Conservation (phyloP, 2,113 vertebrate species). For the Limnothrissa miodon region DNA sequence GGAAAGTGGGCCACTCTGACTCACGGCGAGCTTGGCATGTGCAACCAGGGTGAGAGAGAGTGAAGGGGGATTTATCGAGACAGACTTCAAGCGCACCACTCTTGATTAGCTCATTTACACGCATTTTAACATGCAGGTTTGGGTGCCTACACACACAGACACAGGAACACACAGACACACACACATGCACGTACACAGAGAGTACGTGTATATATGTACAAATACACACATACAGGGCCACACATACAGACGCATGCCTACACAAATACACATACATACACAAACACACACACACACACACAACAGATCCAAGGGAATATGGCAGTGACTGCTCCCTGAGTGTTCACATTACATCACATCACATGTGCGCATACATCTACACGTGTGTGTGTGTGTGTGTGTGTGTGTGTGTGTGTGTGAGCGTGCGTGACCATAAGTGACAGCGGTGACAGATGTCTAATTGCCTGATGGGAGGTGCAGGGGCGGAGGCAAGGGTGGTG, state of each 20-base stretch:
- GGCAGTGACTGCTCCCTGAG: neutral
- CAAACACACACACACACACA: neutral
- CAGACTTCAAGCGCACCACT: conserved; percentile 47
- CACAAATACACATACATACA: neutral
- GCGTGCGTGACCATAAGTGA: neutral
- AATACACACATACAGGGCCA: too few relatives aligned
- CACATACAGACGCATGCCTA: neutral
- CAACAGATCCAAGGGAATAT: neutral
- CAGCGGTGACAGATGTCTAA: neutral
- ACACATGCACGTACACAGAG: neutral
- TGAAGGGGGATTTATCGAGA: conserved; percentile 50
- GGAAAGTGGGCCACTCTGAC: conserved; percentile 38
- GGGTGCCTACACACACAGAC: neutral
- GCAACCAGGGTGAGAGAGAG: conserved; percentile 60
- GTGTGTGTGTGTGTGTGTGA: neutral
- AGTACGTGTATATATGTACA: neutral
- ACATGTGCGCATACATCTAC: neutral
- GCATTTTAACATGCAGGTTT: conserved; percentile 16
- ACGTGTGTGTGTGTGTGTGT: conserved; percentile 4
- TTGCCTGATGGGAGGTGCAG: neutral
- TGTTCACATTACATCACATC: neutral
- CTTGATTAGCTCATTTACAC: conserved; percentile 14
- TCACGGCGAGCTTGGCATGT: conserved; percentile 40
- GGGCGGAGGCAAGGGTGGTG: neutral
- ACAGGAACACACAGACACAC: neutral